Percentiles rank a stretch among this genome's conserved stretches.
These are phyloP conservation scores for Tetranychus urticae DNA, from an alignment of 1,140 invertebrate species.

Conservation along the genomic window DNA sequence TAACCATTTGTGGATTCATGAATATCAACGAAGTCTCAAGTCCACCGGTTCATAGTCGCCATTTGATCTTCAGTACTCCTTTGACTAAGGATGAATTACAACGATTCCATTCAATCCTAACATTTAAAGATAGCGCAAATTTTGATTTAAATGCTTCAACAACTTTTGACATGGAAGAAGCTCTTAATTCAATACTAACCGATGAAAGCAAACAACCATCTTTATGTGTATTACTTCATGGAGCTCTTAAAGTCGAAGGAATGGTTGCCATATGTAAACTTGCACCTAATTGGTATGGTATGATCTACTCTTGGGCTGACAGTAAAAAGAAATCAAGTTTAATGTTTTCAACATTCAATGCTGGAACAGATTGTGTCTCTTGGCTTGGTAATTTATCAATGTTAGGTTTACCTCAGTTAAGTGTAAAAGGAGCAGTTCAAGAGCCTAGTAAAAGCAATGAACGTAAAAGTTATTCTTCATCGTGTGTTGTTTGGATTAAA, in stretches of 20 bases:
- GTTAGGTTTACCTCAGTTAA: constrained; percentile 17
- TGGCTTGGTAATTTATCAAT: constrained; percentile 50
- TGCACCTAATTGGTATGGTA: constrained; percentile 54
- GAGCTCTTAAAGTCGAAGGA: constrained; percentile 50
- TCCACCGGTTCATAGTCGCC: constrained; percentile 68
- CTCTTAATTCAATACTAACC: not conserved
- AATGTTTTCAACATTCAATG: constrained; percentile 65
- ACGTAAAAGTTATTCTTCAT: constrained; percentile 58
- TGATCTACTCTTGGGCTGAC: constrained; percentile 79
- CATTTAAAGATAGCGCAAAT: not conserved
- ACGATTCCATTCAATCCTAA: not conserved
- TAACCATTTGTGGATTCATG: constrained; percentile 58
- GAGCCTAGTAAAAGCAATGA: constrained; percentile 31
- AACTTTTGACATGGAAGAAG: not conserved
- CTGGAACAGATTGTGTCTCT: constrained; percentile 43
- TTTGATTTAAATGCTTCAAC: not conserved
- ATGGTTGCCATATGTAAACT: constrained; percentile 26
- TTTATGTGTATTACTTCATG: constrained; percentile 80
- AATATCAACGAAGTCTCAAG: constrained; percentile 63
- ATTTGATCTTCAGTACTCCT: constrained; percentile 51
- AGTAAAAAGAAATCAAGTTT: constrained; percentile 84
- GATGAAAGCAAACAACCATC: constrained; percentile 61
- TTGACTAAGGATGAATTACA: constrained; percentile 24
- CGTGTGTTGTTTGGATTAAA: constrained; percentile 60
- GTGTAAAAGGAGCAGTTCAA: constrained; percentile 35